A percentile compares a stretch with the other conserved stretches of the same genome.
phyloP scores from a whole-genome alignment of 2,888 invertebrate genomes.

The Auanema freiburgensis region DNA sequence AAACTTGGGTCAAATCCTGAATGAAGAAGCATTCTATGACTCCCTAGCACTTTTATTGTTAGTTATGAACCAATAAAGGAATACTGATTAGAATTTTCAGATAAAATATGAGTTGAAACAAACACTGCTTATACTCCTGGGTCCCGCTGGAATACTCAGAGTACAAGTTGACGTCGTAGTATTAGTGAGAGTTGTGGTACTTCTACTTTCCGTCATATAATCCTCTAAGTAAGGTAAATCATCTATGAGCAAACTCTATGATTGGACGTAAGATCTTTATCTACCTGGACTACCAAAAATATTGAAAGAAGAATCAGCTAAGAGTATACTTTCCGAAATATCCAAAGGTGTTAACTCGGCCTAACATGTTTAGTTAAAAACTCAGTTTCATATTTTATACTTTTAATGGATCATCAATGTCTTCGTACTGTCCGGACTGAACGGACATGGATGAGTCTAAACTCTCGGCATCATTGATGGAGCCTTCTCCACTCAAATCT shows the following conservation, averaged over 20 bases:
- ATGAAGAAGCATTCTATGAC: no score
- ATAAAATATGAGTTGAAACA: no score
- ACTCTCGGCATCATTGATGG: conserved; percentile 43
- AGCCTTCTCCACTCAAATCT: conserved; percentile 37
- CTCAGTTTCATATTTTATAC: conserved; percentile 10
- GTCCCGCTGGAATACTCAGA: not conserved
- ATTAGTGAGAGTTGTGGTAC: conserved; percentile 31
- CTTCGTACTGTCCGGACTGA: conserved; percentile 50
- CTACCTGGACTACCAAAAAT: no score
- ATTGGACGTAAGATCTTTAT: not conserved
- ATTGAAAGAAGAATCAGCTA: no score
- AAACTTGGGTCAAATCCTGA: no score
- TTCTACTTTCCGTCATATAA: conserved; percentile 47
- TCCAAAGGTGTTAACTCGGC: no score
- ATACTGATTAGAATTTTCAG: no score
- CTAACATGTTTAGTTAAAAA: no score
- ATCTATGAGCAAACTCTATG: not conserved
- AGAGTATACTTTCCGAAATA: no score
- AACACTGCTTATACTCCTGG: no score
- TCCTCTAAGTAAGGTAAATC: conserved; percentile 33
- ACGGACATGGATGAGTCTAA: conserved; percentile 42
- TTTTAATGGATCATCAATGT: conserved; percentile 54
- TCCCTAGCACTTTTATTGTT: no score
- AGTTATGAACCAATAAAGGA: no score
- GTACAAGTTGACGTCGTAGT: conserved; percentile 5